Percentiles rank a stretch among this genome's conserved stretches.
Conservation (phyloP, 2,888 invertebrate species). For the Seira ritae region DNA sequence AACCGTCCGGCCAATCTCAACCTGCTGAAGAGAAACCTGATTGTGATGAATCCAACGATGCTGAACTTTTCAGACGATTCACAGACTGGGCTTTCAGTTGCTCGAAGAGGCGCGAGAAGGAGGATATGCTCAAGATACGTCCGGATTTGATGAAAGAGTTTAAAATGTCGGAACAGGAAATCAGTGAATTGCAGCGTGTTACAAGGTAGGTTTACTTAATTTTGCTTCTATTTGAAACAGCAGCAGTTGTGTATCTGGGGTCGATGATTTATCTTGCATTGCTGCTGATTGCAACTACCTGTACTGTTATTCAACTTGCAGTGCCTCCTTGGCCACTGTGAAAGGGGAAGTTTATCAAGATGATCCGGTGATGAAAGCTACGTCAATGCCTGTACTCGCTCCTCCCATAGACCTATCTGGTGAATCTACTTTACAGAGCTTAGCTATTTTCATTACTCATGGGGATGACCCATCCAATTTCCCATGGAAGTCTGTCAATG, state of each 20-base stretch:
- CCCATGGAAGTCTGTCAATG: slow-evolving; percentile 65
- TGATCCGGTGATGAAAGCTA: slow-evolving; percentile 45
- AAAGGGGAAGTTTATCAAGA: slow-evolving; percentile 58
- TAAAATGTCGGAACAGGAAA: not conserved
- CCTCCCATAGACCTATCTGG: slow-evolving; percentile 37
- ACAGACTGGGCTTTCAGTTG: slow-evolving; percentile 44
- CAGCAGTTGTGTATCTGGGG: too few relatives aligned
- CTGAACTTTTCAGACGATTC: slow-evolving; percentile 36
- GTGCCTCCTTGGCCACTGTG: slow-evolving; percentile 30
- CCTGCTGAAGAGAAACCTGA: not conserved
- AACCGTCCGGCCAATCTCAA: not conserved
- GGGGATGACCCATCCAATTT: slow-evolving; percentile 64
- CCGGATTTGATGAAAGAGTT: slow-evolving; percentile 6
- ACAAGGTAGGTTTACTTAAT: slow-evolving; percentile 19
- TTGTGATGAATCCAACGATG: not conserved
- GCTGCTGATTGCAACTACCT: not conserved
- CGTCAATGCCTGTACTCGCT: slow-evolving; percentile 57
- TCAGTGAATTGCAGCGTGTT: not conserved
- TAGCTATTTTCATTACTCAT: slow-evolving; percentile 63
- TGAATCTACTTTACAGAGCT: slow-evolving; percentile 42
- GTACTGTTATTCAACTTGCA: not conserved
- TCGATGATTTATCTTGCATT: too few relatives aligned
- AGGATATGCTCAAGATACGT: not conserved
- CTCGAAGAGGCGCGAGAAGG: slow-evolving; percentile 13
- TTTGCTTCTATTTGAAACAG: too few relatives aligned